A percentile compares a stretch with the other conserved stretches of the same genome.
phyloP scores from a whole-genome alignment of 2,797 vertebrate species.

The Eutrigla gurnardus region DNA sequence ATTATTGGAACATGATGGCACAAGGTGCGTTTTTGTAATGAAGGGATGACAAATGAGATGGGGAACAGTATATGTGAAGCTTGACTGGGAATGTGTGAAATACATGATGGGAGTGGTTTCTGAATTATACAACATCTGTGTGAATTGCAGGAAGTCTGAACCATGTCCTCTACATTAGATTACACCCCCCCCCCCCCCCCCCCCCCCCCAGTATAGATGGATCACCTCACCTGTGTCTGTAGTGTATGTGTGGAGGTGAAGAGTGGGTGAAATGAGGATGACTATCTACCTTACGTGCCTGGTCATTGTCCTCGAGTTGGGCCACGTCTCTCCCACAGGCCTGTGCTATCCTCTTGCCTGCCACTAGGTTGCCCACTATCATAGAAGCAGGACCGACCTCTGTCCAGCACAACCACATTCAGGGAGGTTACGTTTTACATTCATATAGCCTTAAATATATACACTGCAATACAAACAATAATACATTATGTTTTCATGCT shows the following conservation, averaged over 20 bases:
- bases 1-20: not conserved
- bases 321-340: conserved; percentile 93
- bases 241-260: conserved; percentile 21
- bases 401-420: conserved; percentile 66
- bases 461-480: not conserved
- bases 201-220: not conserved
- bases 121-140: not conserved
- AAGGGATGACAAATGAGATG: conserved; percentile 9
- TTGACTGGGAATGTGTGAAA: not conserved
- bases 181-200: not conserved
- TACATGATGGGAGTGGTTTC: not conserved
- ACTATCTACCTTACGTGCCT: conserved; percentile 89
- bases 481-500: not conserved
- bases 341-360: conserved; percentile 95
- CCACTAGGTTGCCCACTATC: conserved; percentile 97
- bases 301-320: conserved; percentile 95
- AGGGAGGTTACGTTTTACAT: conserved; percentile 8
- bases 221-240: conserved; percentile 53
- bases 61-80: not conserved
- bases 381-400: conserved; percentile 97
- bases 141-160: not conserved
- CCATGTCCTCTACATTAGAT: conserved; percentile 4
- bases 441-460: not conserved
- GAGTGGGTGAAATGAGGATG: conserved; percentile 67
- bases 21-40: conserved; percentile 10